Evolutionary conservation across 2,888 invertebrate genomes (phyloP), one percentile per base, ranked within the genome.

Genomic region (Brassicogethes aeneus): DNA sequence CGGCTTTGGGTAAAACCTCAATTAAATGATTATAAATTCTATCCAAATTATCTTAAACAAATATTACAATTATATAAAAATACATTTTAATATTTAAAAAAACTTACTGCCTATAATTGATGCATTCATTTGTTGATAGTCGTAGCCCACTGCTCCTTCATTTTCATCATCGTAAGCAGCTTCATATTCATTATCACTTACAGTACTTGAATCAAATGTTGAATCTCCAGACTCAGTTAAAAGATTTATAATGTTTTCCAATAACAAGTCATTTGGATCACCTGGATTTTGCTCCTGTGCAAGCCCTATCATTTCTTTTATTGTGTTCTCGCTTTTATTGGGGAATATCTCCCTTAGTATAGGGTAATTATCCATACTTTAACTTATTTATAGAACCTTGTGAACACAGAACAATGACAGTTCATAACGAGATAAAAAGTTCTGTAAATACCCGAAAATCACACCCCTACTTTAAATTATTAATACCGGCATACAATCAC

Each of bases 1-100:
- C 64, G 12, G 62, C 65, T 44, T 58, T 52, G 7, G 67, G 67
- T 29, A 67, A 45, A 43, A 64, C 56, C 16, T 59, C 16, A 8
- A 15, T 37, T 31, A 31, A 14, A 7, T 37, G 3, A 43, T 30
- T 34, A 3, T 29, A 17, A 32, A 17, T 7, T n/a, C n/a, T n/a
- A n/a, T n/a, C n/a, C n/a, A n/a, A n/a, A n/a, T n/a, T n/a, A n/a
- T n/a, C n/a, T n/a, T n/a, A n/a, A n/a, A n/a, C n/a, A n/a, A n/a
- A n/a, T n/a, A n/a, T n/a, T n/a, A n/a, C n/a, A n/a, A n/a, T n/a
- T n/a, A n/a, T n/a, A n/a, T n/a, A n/a, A n/a, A n/a, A n/a, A n/a
- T n/a, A n/a, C n/a, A n/a, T n/a, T n/a, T n/a, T n/a, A n/a, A n/a
- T n/a, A n/a, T n/a, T n/a, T n/a, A n/a, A n/a, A n/a, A n/a, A n/a